Base-by-base conservation (phyloP, 2,797 vertebrate genomes). In the Rallus crepitans region DNA sequence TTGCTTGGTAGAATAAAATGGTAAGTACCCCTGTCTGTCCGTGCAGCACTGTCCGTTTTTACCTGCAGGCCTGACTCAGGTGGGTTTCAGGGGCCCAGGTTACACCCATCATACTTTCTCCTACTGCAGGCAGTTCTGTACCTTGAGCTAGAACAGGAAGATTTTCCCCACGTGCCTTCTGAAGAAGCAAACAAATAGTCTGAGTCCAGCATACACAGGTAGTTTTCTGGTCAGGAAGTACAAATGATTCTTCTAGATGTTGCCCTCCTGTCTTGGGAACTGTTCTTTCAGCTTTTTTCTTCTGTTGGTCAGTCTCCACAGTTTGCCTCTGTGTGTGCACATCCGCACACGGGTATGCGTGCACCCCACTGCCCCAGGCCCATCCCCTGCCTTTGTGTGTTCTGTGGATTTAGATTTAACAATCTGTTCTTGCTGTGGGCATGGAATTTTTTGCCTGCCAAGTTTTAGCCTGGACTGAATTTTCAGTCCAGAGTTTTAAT, bases 401-500 rank as follows among this genome's bases (percentile, higher is more conserved):
- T 82, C 28, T 50, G 47, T 63, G 39, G 19, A 17, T 93, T 95
- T 75, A 64, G 68, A 61, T 73, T 84, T 75, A 87, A 52, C 52
- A 76, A 30, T 37, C 72, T 1, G 0, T 85, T 88, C 65, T 87
- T 86, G 70, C 64, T 80, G 28, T 31, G 45, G 89, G 64, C 45
- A 15, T 28, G 48, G 42, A 56, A 77, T 94, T 91, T 78, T 56
- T 70, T 68, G 35, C 76, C 33, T 94, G 93, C 64, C 86, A 76
- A 3, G 70, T 79, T 86, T 76, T 31, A 89, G 64, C 66, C 73
- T 27, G 57, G 71, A 75, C 25, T 40, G 37, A 66, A 63, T 86
- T 82, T 87, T 91, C 64, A 39, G 39, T 72, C 81, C 55, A 25
- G 50, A 81, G 57, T 90, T 93, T 91, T 87, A 87, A 94, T 92